A percentile compares a stretch with the other conserved stretches of the same genome.
These are phyloP conservation scores for Melieria picta DNA, from an alignment of 2,888 invertebrate species.

Conservation along the genomic window DNA sequence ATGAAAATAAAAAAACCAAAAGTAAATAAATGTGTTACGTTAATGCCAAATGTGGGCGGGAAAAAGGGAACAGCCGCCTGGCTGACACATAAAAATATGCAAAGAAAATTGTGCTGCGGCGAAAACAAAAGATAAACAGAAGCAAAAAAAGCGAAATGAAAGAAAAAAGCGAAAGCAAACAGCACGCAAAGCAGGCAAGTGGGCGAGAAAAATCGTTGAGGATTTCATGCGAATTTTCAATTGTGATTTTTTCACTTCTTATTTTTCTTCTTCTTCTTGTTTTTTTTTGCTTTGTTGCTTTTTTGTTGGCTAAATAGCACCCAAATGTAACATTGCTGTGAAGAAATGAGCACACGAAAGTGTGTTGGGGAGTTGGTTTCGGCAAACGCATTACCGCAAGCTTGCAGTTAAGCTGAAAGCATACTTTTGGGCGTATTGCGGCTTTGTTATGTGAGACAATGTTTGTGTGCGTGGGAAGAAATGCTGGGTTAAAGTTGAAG, in stretches of 20 bases:
- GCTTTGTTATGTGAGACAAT: not conserved
- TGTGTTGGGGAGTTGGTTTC: not conserved
- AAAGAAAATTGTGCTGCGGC: no score
- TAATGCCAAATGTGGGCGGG: not conserved
- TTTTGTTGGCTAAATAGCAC: conserved; percentile 6
- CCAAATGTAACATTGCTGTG: conserved; percentile 11
- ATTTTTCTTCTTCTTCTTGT: no score
- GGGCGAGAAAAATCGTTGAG: not conserved
- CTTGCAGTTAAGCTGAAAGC: not conserved
- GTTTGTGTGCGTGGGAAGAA: no score
- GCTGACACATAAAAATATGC: no score
- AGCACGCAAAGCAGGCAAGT: not conserved
- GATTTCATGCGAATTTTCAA: conserved; percentile 3
- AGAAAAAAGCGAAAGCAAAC: not conserved
- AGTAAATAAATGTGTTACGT: not conserved
- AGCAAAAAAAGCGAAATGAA: not conserved
- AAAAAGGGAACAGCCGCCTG: not conserved
- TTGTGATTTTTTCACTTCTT: not conserved
- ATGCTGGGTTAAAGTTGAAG: no score
- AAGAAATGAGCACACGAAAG: not conserved
- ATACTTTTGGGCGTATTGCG: not conserved
- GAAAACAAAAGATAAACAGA: not conserved
- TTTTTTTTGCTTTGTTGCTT: no score
- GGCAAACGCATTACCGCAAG: not conserved
- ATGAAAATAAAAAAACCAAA: not conserved